These are phyloP conservation scores for Hyaena hyaena DNA, from an alignment of 2,113 vertebrate genomes.

Conservation along the genomic window DNA sequence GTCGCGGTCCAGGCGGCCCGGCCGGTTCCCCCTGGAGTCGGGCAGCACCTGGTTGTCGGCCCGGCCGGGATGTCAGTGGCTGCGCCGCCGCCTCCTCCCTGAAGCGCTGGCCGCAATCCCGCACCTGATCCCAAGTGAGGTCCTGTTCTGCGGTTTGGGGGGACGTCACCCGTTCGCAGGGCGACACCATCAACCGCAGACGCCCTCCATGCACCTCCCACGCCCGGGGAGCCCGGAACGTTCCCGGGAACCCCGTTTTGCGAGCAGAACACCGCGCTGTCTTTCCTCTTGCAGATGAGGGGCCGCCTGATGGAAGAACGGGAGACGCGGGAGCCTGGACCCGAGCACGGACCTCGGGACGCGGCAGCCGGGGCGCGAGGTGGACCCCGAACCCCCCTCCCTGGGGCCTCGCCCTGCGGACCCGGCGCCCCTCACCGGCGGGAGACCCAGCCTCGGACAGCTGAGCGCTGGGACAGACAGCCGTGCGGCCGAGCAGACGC, in stretches of 20 bases:
- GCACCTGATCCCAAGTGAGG: no score
- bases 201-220: accelerated
- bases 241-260: background rate
- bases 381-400: accelerated
- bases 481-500: background rate
- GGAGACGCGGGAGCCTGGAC: no score
- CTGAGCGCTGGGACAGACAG: accelerated
- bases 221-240: background rate
- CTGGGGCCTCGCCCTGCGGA: background rate
- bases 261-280: background rate
- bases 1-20: no score
- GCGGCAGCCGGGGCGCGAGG: background rate
- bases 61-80: no score
- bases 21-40: no score
- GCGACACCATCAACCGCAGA: background rate
- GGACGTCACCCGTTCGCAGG: no score
- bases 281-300: background rate
- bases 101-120: no score
- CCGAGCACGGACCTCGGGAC: no score
- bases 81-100: no score
- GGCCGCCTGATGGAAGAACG: background rate
- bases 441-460: no score
- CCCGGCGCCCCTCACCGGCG: background rate
- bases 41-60: no score
- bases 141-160: no score